These are phyloP conservation scores for Phoxinus phoxinus DNA, from an alignment of 2,113 vertebrate genomes.

Conservation along the genomic window DNA sequence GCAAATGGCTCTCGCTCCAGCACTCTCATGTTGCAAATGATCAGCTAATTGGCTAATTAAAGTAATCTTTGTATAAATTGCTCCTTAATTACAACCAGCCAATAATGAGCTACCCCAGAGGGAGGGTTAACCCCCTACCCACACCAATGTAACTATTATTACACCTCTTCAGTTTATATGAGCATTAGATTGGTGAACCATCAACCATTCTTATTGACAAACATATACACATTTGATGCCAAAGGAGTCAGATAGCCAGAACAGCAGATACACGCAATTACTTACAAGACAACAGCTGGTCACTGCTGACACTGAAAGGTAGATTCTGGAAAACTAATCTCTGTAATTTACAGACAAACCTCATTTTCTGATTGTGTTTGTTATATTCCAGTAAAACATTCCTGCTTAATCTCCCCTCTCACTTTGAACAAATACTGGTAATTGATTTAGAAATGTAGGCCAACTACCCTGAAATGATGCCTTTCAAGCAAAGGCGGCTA, in stretches of 20 bases:
- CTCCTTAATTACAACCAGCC: slow-evolving; percentile 60
- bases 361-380: slow-evolving; percentile 44
- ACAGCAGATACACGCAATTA: not conserved
- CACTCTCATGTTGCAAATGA: slow-evolving; percentile 52
- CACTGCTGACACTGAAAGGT: slow-evolving; percentile 26
- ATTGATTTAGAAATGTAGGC: slow-evolving; percentile 44
- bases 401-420: slow-evolving; percentile 32
- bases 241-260: not conserved
- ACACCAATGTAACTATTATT: slow-evolving; percentile 53
- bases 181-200: not conserved
- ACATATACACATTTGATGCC: not conserved
- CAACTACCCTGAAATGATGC: slow-evolving; percentile 26
- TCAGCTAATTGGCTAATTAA: slow-evolving; percentile 62
- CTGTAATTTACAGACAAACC: slow-evolving; percentile 35
- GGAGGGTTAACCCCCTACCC: slow-evolving; percentile 40
- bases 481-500: not conserved
- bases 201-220: not conserved
- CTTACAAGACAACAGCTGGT: slow-evolving; percentile 45
- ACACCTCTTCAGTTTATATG: slow-evolving; percentile 45
- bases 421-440: slow-evolving; percentile 39
- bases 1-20: slow-evolving; percentile 35
- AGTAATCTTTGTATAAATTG: slow-evolving; percentile 62
- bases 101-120: slow-evolving; percentile 50
- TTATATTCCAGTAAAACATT: slow-evolving; percentile 13
- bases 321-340: slow-evolving; percentile 33